Conservation (phyloP, 1,140 invertebrate genomes). For the Hypsibius dujardini region DNA sequence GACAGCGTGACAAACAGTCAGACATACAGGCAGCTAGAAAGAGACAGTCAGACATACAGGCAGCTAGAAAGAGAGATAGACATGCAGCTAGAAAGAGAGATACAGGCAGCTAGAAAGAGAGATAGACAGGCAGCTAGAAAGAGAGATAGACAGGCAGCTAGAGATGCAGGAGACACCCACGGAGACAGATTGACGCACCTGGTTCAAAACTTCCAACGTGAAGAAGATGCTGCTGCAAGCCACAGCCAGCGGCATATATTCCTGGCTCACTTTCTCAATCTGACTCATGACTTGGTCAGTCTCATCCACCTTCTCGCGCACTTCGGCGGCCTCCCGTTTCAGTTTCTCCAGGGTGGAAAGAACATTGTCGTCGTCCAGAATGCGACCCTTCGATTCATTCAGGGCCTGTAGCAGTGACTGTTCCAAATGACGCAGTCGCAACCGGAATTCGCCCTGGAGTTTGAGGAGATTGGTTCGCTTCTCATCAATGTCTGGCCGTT, state of each 20-base stretch:
- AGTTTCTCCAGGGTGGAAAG: constrained; percentile 92
- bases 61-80: too few species aligned
- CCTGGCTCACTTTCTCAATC: constrained; percentile 91
- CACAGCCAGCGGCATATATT: constrained; percentile 82
- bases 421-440: constrained; percentile 82
- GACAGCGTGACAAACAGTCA: too few species aligned
- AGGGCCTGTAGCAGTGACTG: constrained; percentile 88
- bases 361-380: constrained; percentile 94
- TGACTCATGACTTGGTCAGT: constrained; percentile 96
- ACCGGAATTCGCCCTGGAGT: constrained; percentile 94
- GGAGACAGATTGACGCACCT: constrained; percentile 37
- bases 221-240: constrained; percentile 98
- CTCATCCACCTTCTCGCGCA: constrained; percentile 75
- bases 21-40: too few species aligned
- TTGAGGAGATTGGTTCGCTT: constrained; percentile 93
- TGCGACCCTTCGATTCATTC: constrained; percentile 96
- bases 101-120: too few species aligned
- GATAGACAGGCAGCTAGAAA: too few species aligned
- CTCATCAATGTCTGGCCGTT: constrained; percentile 93
- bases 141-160: too few species aligned
- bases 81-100: too few species aligned
- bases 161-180: too few species aligned
- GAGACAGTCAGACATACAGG: too few species aligned
- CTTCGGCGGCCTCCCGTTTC: constrained; percentile 79
- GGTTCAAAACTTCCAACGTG: constrained; percentile 86